phyloP scores from a whole-genome alignment of 2,888 invertebrate genomes.

The Ceratothoa steindachneri region DNA sequence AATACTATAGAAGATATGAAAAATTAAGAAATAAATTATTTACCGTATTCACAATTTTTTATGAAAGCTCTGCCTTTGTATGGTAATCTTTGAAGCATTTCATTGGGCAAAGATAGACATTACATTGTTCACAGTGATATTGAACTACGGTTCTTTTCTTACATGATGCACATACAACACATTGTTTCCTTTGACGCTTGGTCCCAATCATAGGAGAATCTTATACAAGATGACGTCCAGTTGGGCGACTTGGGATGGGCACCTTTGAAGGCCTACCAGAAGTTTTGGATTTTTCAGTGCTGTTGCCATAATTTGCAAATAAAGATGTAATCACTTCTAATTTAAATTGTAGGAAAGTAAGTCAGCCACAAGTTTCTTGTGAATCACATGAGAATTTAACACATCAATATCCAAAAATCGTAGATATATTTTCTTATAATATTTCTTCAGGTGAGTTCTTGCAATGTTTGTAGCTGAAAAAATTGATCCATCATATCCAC shows the following conservation, averaged over 20 bases:
- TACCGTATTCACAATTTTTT: too few relatives aligned
- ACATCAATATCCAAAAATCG: slow-evolving; percentile 13
- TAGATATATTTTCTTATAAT: slow-evolving; percentile 11
- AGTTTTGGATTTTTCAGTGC: background rate
- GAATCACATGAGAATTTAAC: background rate
- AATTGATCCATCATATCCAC: slow-evolving; percentile 10
- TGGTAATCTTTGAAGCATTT: background rate
- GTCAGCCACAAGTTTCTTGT: background rate
- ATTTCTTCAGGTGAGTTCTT: slow-evolving; percentile 8
- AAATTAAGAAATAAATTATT: too few relatives aligned
- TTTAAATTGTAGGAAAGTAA: background rate
- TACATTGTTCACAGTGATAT: background rate
- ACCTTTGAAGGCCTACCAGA: background rate
- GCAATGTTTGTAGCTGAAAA: slow-evolving; percentile 4
- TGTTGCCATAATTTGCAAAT: background rate
- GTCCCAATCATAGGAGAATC: background rate
- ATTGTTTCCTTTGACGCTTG: background rate
- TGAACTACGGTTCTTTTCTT: background rate
- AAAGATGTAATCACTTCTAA: background rate
- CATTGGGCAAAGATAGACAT: background rate
- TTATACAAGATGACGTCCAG: background rate
- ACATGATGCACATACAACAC: background rate
- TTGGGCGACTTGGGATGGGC: background rate
- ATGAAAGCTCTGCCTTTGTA: background rate
- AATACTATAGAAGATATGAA: too few relatives aligned